Base-by-base conservation (phyloP, 2,113 vertebrate species). In the Rhombomys opimus region DNA sequence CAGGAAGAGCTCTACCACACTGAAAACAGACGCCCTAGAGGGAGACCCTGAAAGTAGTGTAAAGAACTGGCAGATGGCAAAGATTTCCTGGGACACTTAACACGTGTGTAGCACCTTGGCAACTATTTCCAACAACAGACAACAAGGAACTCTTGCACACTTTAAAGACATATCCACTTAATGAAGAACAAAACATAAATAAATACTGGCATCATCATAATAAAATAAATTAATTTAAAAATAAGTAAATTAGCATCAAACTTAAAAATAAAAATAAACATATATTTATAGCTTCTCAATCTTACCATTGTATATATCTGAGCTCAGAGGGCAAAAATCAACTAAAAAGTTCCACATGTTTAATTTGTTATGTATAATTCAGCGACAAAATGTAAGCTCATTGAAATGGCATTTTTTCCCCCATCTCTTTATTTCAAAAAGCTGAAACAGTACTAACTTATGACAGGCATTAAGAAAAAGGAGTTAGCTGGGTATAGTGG, bases 131-230 rank as follows among this genome's bases (percentile, higher is more conserved):
- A 91, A 72, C 84, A 78, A 70, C 35, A 54, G 30, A 85, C 17
- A 59, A 52, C 38, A 23, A 88, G 32, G 57, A 91, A 72, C 46
- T 91, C 75, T 89, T 65, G 38, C 57, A 77, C 15, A 25, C 25
- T 94, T 91, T 95, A 78, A 27, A 65, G 65, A 78, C 94, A 87
- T 87, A 27, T 90, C 81, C 38, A 59, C 41, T 81, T 70, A 88
- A 89, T 61, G 92, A 25, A 95, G 38, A 38, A 94, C 65, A 38
- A 85, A 70, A 65, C 13, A 3, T 65, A 81, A 84, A 81, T 14
- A 96, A 92, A 81, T 70, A n/a, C 14, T 38, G 61, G 10, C 63
- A 63, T n/a, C 22, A 57, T 63, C 30, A 63, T 85, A 85, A 65
- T 84, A n/a, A 81, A 81, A 81, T 82, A 30, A 65, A 46, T 65